These are phyloP conservation scores for Drosophila kanekoi DNA, from an alignment of 2,888 invertebrate genomes.

Conservation along the genomic window DNA sequence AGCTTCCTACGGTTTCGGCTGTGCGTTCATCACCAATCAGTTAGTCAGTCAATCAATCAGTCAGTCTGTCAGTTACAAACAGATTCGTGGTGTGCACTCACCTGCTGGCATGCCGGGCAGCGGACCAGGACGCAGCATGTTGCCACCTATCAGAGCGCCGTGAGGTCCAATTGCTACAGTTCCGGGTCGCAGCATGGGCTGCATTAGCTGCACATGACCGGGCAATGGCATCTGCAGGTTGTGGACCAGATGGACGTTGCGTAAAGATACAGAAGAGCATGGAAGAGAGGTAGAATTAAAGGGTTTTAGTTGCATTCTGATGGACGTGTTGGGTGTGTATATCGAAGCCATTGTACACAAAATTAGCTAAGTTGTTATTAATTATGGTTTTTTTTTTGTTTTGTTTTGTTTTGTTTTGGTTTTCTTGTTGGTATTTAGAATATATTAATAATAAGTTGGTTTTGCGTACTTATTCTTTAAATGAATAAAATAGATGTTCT, in stretches of 20 bases:
- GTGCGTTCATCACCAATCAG: no score
- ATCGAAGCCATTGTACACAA: conserved; percentile 80
- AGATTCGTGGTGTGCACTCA: conserved; percentile 48
- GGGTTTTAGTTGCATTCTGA: conserved; percentile 43
- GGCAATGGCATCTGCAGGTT: conserved; percentile 76
- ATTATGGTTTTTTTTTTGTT: conserved; percentile 46
- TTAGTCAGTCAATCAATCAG: no score
- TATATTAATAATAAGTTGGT: conserved; percentile 69
- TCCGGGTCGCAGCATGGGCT: conserved; percentile 84
- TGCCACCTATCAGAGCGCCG: conserved; percentile 82
- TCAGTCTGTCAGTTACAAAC: no score
- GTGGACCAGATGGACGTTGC: conserved; percentile 17
- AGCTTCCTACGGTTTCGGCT: no score
- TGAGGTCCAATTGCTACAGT: conserved; percentile 84
- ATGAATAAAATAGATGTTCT: conserved; percentile 58
- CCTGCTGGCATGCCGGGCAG: conserved; percentile 85
- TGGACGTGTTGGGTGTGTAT: conserved; percentile 44
- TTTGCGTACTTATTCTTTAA: conserved; percentile 68
- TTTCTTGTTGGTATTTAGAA: conserved; percentile 52
- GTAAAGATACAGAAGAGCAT: conserved; percentile 75
- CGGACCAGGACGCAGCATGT: conserved; percentile 82
- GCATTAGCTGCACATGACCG: conserved; percentile 84
- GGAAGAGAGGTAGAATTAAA: conserved; percentile 58
- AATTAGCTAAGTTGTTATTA: conserved; percentile 78
- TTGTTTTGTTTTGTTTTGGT: conserved; percentile 40